Conservation (phyloP, 2,797 vertebrate species). For the Coregonus ussuriensis region DNA sequence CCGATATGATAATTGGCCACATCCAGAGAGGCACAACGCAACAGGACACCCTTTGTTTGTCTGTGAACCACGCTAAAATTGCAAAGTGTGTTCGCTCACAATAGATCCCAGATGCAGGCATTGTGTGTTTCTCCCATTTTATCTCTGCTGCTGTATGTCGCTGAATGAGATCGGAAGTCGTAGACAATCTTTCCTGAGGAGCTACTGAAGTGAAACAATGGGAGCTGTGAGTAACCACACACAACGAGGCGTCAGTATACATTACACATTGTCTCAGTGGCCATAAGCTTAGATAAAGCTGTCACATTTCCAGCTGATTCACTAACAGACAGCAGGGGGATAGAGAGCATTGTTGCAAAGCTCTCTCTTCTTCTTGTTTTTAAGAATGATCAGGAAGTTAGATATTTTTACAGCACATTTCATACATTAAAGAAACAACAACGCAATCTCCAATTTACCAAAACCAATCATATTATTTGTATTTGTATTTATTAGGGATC, state of each 20-base stretch:
- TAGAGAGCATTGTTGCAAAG: neutral
- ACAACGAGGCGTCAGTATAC: neutral
- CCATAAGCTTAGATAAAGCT: slow-evolving; percentile 3
- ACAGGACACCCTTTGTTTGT: slow-evolving; percentile 49
- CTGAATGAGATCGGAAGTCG: neutral
- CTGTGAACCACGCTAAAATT: slow-evolving; percentile 3
- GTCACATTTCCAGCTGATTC: neutral
- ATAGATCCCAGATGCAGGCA: slow-evolving; percentile 5
- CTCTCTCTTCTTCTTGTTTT: neutral
- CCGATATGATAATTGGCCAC: slow-evolving; percentile 47
- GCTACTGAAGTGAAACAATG: slow-evolving; percentile 13
- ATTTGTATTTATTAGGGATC: too few relatives aligned
- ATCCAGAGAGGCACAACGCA: slow-evolving; percentile 34
- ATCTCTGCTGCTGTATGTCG: neutral
- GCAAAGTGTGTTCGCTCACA: neutral
- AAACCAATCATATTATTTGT: neutral
- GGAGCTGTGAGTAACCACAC: neutral
- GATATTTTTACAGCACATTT: neutral
- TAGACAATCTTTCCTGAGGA: neutral
- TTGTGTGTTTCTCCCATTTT: slow-evolving; percentile 8
- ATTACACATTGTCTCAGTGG: slow-evolving; percentile 3
- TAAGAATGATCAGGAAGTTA: neutral
- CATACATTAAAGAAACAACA: neutral
- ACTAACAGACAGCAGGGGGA: slow-evolving; percentile 5
- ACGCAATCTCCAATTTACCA: neutral